Evolutionary conservation across 1,140 invertebrate species (phyloP).

Genomic region (Solen grandis): DNA sequence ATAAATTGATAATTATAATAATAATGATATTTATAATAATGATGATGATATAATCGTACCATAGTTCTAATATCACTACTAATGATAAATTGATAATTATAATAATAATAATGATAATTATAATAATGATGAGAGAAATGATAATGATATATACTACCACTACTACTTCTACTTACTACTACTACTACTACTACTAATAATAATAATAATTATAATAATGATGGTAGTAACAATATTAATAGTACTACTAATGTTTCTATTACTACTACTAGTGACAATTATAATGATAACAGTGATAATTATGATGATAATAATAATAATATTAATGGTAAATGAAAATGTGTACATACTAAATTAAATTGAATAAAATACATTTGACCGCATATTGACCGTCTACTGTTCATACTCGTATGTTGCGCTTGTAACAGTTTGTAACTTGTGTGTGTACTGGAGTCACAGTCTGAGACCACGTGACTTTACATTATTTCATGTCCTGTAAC

Average conservation of each 20-base stretch:
- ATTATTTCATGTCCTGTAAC: no score
- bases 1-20: not conserved
- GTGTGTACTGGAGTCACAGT: no score
- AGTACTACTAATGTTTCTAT: not conserved
- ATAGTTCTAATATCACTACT: not conserved
- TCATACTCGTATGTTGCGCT: no score
- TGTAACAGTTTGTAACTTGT: no score
- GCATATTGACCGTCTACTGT: no score
- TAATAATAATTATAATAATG: not conserved
- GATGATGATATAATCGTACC: no score
- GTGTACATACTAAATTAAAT: no score
- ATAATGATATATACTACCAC: not conserved
- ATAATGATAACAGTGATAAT: not conserved
- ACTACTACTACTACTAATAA: not conserved
- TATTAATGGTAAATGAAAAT: not conserved
- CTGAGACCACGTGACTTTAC: no score
- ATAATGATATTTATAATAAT: no score
- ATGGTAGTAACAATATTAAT: not conserved
- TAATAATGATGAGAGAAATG: not conserved
- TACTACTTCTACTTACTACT: not conserved
- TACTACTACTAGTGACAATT: not conserved
- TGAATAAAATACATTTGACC: no score
- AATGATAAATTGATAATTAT: not conserved
- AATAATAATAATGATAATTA: not conserved
- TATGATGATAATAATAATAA: not conserved